Base-by-base conservation (phyloP, 2,797 vertebrate genomes). In the Anguilla megastoma region DNA sequence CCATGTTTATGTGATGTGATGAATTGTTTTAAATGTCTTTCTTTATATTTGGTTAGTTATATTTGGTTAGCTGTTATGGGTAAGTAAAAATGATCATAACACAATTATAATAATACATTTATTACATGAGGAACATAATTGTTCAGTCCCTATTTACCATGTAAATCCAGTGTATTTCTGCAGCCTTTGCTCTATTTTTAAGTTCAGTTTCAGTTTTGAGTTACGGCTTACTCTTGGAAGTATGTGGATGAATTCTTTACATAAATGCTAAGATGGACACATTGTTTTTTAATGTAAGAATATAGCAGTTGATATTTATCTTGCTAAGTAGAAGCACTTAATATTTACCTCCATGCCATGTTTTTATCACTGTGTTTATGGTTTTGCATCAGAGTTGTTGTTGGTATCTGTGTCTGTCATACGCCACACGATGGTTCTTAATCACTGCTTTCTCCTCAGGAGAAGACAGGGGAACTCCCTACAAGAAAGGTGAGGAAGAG, bases 401-500 rank as follows among this genome's bases (percentile, higher is more conserved):
- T 36, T 33, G 45, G 24, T 27, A 1, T 50, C 45, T 82, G 41
- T 50, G 0, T 0, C 10, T 56, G 14, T 16, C 50, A 0, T 41
- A 79, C 36, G 6, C 12, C 33, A 7, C 33, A 21, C 2, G 3
- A 21, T 4, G 33, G 86, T 88, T 85, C 33, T 41, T 50, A 50
- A 50, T 8, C 21, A 21, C 74, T 3, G 27, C 5, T 14, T 6
- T 48, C 18, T 36, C 12, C 74, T 60, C 54, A 91, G 41, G 89
- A 69, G 86, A 48, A 0, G 95, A 94, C 87, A n/a, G 94, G 85
- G 30, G 87, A 86, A 33, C 91, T 97, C 84, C 94, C 94, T 21
- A 90, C 90, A 90, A 97, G 97, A 91, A 97, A 94, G 91, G 97
- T 94, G 89, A 97, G 86, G 58, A 96, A 96, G 92, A 97, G 94